phyloP scores from a whole-genome alignment of 2,113 vertebrate species.

The Myxocyprinus asiaticus region DNA sequence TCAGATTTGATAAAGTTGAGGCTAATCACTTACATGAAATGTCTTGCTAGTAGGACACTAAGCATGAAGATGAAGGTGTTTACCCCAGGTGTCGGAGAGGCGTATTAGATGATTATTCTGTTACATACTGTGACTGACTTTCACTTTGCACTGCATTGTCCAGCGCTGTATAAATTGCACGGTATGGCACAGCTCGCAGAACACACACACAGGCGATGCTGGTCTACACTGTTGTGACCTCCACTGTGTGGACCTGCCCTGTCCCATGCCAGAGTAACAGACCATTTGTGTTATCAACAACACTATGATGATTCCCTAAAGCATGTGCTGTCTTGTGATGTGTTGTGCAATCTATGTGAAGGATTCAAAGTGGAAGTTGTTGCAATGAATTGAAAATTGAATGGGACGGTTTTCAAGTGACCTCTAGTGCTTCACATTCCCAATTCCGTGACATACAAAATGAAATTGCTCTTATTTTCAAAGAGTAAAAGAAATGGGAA shows the following conservation, averaged over 20 bases:
- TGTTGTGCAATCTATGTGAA: slow-evolving; percentile 35
- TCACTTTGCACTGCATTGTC: slow-evolving; percentile 27
- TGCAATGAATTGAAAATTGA: slow-evolving; percentile 36
- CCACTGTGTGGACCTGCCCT: not conserved
- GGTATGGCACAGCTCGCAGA: slow-evolving; percentile 43
- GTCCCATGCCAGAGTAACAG: slow-evolving; percentile 35
- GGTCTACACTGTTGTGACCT: not conserved
- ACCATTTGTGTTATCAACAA: slow-evolving; percentile 51
- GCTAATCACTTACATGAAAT: no score
- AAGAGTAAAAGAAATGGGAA: not conserved
- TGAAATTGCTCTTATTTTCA: not conserved
- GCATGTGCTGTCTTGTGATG: slow-evolving; percentile 62
- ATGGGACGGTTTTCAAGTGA: not conserved
- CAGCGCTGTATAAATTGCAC: slow-evolving; percentile 55
- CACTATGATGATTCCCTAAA: slow-evolving; percentile 52
- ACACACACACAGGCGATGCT: slow-evolving; percentile 10
- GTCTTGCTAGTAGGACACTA: not conserved
- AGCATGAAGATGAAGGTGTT: not conserved
- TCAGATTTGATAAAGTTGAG: not conserved
- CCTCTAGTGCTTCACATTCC: slow-evolving; percentile 29
- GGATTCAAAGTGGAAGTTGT: slow-evolving; percentile 35
- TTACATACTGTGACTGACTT: slow-evolving; percentile 53
- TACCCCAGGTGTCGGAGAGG: no score
- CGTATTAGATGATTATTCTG: slow-evolving; percentile 22
- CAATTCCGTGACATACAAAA: slow-evolving; percentile 14